A percentile compares a stretch with the other conserved stretches of the same genome.
Evolutionary conservation across 2,888 invertebrate genomes (phyloP).

Genomic region (Phyto melanocephala): DNA sequence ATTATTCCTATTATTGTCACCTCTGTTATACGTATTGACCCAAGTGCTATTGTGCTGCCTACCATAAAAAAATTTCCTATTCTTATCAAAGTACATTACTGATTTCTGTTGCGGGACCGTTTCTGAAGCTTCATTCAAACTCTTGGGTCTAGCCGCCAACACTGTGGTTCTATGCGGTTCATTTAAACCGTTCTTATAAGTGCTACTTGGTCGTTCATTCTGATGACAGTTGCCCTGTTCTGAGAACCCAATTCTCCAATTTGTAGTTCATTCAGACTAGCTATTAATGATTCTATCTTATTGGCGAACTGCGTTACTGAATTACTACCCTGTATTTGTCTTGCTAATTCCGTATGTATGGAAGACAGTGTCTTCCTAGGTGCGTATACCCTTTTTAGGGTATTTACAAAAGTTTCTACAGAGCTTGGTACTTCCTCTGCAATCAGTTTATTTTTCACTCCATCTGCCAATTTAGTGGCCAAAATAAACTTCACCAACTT

Average conservation of each 20-base stretch:
- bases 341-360: background rate
- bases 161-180: slow-evolving; percentile 1
- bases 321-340: background rate
- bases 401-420: background rate
- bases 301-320: background rate
- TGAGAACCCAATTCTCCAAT: background rate
- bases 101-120: background rate
- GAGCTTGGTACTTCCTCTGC: background rate
- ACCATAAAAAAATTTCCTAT: background rate
- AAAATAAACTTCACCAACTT: background rate
- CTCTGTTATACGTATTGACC: background rate
- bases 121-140: slow-evolving; percentile 1
- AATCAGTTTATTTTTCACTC: background rate
- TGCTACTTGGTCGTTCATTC: background rate
- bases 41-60: background rate
- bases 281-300: background rate
- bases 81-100: background rate
- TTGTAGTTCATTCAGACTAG: background rate
- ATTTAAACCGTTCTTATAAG: slow-evolving; percentile 4
- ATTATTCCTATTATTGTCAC: background rate
- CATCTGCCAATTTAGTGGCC: background rate
- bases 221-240: background rate
- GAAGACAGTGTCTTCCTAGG: background rate
- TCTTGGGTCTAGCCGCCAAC: background rate
- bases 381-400: background rate